These are phyloP conservation scores for Drosophila persimilis DNA, from an alignment of 1,140 invertebrate species.

Conservation along the genomic window DNA sequence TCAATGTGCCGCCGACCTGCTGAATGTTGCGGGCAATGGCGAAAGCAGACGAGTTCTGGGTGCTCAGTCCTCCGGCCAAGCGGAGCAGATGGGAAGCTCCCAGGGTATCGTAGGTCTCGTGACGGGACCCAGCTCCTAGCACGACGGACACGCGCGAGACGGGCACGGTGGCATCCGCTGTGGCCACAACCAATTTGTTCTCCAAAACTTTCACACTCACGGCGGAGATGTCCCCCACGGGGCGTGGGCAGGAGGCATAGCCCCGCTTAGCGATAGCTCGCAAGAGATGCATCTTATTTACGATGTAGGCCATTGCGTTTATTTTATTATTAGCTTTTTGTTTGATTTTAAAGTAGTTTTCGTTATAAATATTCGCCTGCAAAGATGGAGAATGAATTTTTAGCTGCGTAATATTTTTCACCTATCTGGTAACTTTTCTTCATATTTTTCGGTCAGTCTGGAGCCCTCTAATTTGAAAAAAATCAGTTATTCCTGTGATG, in stretches of 20 bases:
- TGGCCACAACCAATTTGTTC: slow-evolving; percentile 89
- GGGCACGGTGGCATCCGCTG: slow-evolving; percentile 90
- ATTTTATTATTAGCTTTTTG: slow-evolving; percentile 55
- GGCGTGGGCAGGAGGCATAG: slow-evolving; percentile 84
- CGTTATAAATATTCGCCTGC: slow-evolving; percentile 11
- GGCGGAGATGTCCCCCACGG: slow-evolving; percentile 82
- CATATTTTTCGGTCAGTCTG: no score
- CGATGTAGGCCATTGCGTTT: slow-evolving; percentile 77
- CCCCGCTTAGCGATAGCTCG: slow-evolving; percentile 83
- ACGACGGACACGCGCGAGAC: slow-evolving; percentile 91
- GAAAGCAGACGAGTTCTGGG: slow-evolving; percentile 87
- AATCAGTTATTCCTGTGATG: no score
- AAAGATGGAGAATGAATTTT: no score
- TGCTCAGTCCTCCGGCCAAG: slow-evolving; percentile 89
- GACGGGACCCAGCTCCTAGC: slow-evolving; percentile 92
- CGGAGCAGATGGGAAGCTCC: slow-evolving; percentile 91
- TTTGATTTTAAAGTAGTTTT: slow-evolving; percentile 51
- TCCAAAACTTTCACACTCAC: slow-evolving; percentile 84
- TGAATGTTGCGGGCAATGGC: slow-evolving; percentile 91
- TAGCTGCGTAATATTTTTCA: no score
- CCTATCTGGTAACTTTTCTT: no score
- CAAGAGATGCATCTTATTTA: slow-evolving; percentile 78
- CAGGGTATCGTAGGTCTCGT: slow-evolving; percentile 90
- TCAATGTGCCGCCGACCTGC: slow-evolving; percentile 90
- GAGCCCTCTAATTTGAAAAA: no score